Evolutionary conservation across 2,113 vertebrate species (phyloP).

Genomic region (Burhinus bistriatus): DNA sequence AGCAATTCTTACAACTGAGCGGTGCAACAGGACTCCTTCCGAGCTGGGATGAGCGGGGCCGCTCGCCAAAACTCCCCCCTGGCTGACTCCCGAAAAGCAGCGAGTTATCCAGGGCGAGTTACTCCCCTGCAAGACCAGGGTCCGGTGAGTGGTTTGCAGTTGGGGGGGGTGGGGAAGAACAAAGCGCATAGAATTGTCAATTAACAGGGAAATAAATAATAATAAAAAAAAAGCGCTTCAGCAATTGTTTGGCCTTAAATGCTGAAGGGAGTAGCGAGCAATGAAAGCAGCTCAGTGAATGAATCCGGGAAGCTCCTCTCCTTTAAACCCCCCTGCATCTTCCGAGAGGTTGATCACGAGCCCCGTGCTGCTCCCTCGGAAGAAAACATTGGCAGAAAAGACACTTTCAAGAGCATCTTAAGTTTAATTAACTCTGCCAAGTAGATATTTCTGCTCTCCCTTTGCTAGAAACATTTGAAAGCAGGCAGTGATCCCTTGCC

Average conservation of each 20-base stretch:
- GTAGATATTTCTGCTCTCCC: not conserved
- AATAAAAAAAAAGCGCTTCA: accelerated
- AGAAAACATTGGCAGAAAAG: not conserved
- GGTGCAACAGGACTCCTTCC: not conserved
- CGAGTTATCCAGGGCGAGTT: not conserved
- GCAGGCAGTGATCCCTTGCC: not conserved
- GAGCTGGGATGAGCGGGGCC: not conserved
- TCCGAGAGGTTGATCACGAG: accelerated
- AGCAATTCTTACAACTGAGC: not conserved
- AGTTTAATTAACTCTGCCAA: not conserved
- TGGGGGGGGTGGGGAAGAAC: accelerated
- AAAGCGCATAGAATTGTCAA: accelerated
- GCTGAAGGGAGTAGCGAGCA: not conserved
- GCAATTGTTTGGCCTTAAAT: accelerated
- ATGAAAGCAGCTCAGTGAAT: accelerated
- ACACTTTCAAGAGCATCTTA: not conserved
- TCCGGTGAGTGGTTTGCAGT: not conserved
- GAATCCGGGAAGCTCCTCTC: not conserved
- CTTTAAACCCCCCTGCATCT: no score
- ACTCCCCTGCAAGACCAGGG: not conserved
- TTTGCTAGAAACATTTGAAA: not conserved
- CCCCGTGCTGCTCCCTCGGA: not conserved
- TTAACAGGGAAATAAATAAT: not conserved
- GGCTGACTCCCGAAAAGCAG: not conserved
- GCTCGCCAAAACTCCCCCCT: not conserved